Percentiles rank a stretch among this genome's conserved stretches.
Evolutionary conservation across 2,797 vertebrate species (phyloP).

Genomic region (Tenualosa ilisha): DNA sequence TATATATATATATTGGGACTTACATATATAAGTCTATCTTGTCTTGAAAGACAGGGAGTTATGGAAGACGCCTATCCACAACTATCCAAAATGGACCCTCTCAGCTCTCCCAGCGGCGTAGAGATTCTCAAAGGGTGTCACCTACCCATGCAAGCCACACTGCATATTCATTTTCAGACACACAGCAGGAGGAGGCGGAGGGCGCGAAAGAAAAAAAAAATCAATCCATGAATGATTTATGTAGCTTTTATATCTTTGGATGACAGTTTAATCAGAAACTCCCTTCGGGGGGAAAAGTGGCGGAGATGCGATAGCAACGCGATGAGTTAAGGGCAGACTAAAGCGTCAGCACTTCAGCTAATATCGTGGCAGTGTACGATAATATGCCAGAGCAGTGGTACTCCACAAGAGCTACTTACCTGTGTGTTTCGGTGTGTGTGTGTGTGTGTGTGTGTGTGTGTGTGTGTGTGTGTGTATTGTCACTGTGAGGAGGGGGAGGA

Average conservation of each 20-base stretch:
- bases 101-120: neutral
- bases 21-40: neutral
- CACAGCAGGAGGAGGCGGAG: slow-evolving; percentile 28
- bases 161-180: slow-evolving; percentile 43
- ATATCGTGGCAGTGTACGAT: neutral
- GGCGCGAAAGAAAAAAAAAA: slow-evolving; percentile 40
- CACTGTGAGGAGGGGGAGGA: neutral
- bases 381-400: neutral
- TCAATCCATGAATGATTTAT: slow-evolving; percentile 61
- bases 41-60: slow-evolving; percentile 29
- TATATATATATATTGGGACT: no score
- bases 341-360: neutral
- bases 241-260: slow-evolving; percentile 43
- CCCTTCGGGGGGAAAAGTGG: slow-evolving; percentile 38
- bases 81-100: slow-evolving; percentile 27
- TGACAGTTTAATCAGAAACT: slow-evolving; percentile 58
- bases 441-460: neutral
- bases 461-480: neutral
- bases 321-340: neutral
- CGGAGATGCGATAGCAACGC: slow-evolving; percentile 37
- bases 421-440: neutral
- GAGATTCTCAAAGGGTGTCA: slow-evolving; percentile 34
- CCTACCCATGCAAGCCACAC: slow-evolving; percentile 29
- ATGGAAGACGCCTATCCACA: slow-evolving; percentile 27
- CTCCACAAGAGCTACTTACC: neutral